Evolutionary conservation across 2,888 invertebrate genomes (phyloP).

Genomic region (Macropis europaea): DNA sequence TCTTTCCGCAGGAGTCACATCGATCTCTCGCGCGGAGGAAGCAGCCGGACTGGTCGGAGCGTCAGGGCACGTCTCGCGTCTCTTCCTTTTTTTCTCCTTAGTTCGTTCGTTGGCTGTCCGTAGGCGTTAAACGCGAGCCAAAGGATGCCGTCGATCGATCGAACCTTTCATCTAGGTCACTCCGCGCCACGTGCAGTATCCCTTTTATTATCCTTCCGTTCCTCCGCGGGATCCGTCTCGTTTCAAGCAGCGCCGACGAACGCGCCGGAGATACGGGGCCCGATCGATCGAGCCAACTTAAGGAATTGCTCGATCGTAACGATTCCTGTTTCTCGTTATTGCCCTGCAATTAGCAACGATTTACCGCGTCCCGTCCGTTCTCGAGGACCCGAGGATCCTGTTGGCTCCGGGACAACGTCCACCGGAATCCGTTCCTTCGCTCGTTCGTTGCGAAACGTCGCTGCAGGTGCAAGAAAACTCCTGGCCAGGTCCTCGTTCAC

Average conservation of each 20-base stretch:
- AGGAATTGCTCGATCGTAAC: constrained; percentile 20
- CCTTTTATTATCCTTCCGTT: constrained; percentile 46
- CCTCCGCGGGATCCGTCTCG: neutral
- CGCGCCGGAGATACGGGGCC: constrained; percentile 20
- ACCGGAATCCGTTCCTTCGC: neutral
- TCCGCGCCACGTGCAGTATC: constrained; percentile 8
- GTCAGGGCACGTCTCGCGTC: constrained; percentile 9
- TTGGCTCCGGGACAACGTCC: no score
- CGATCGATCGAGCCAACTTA: constrained; percentile 36
- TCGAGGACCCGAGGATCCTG: no score
- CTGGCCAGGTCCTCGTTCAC: neutral
- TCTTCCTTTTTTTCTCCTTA: neutral
- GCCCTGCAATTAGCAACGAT: constrained; percentile 29
- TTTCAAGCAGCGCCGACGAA: constrained; percentile 22
- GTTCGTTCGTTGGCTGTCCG: constrained; percentile 3
- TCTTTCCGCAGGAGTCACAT: constrained; percentile 32
- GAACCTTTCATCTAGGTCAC: constrained; percentile 53
- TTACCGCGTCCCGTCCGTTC: constrained; percentile 6
- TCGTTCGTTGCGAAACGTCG: neutral
- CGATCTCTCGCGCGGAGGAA: constrained; percentile 22
- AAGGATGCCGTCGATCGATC: constrained; percentile 50
- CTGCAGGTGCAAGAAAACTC: constrained; percentile 11
- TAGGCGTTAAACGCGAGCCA: constrained; percentile 40
- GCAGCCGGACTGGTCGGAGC: constrained; percentile 6
- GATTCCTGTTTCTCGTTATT: constrained; percentile 9